Percentiles rank a stretch among this genome's conserved stretches.
Conservation (phyloP, 2,113 vertebrate genomes). For the Narcine bancroftii region DNA sequence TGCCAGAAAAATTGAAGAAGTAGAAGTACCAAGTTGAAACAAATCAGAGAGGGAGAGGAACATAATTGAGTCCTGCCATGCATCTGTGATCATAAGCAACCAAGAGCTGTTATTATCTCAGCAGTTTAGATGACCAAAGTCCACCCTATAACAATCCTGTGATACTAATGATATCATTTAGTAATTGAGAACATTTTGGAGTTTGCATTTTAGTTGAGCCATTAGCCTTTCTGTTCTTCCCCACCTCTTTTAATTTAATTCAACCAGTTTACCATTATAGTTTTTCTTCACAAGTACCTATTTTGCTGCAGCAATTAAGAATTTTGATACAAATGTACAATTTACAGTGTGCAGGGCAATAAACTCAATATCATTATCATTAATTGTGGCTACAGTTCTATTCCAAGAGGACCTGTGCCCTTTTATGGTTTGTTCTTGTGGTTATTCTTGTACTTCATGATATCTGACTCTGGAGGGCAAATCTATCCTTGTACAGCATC, state of each 20-base stretch:
- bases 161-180: background rate
- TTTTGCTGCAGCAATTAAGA: too few relatives aligned
- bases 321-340: too few relatives aligned
- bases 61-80: background rate
- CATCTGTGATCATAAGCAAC: background rate
- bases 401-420: background rate
- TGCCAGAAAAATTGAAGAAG: background rate
- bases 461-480: background rate
- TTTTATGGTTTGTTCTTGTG: background rate
- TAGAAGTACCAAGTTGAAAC: background rate
- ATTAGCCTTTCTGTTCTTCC: background rate
- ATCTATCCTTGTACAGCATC: background rate
- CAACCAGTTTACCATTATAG: too few relatives aligned
- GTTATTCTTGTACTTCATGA: background rate
- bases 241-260: too few relatives aligned
- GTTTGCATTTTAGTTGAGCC: background rate
- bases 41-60: background rate
- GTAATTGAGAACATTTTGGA: background rate
- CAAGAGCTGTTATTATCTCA: too few relatives aligned
- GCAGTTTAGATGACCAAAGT: too few relatives aligned
- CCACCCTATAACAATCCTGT: too few relatives aligned
- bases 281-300: too few relatives aligned
- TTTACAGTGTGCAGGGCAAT: too few relatives aligned
- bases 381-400: background rate
- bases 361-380: too few relatives aligned